phyloP scores from a whole-genome alignment of 2,113 vertebrate species.

The Mandrillus leucophaeus region DNA sequence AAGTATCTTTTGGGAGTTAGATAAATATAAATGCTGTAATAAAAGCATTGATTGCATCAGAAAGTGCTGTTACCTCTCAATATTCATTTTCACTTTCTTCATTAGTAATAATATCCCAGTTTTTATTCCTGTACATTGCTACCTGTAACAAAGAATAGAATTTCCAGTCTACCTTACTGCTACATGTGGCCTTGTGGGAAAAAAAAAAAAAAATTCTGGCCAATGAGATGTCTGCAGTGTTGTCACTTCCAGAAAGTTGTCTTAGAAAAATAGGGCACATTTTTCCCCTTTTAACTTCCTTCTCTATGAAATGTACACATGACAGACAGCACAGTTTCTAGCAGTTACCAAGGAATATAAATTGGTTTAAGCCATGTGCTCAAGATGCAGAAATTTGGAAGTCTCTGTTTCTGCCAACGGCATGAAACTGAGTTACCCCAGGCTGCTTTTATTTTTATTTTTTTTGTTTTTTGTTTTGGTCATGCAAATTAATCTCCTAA shows the following conservation, averaged over 20 bases:
- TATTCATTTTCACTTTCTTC: not conserved
- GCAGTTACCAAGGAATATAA: not conserved
- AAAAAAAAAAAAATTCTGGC: too few relatives aligned
- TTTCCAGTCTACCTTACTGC: not conserved
- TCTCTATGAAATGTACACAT: not conserved
- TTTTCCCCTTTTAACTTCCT: not conserved
- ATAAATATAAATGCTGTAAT: not conserved
- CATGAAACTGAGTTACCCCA: too few relatives aligned
- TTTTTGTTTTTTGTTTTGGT: not conserved
- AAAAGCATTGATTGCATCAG: not conserved
- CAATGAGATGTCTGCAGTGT: not conserved
- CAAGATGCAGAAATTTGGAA: not conserved
- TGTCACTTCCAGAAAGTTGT: not conserved
- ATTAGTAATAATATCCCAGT: not conserved
- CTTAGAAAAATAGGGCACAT: not conserved
- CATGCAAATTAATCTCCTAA: not conserved
- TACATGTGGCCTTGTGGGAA: not conserved
- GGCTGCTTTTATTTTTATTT: not conserved
- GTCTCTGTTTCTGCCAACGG: not conserved
- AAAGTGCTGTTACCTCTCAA: not conserved
- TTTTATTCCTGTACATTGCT: not conserved
- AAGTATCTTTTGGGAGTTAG: not conserved
- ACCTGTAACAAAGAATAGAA: not conserved
- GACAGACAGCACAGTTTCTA: not conserved
- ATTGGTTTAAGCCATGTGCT: not conserved